Evolutionary conservation across 2,113 vertebrate genomes (phyloP), one percentile per base, ranked within the genome.

Genomic region (Xerus inauris): DNA sequence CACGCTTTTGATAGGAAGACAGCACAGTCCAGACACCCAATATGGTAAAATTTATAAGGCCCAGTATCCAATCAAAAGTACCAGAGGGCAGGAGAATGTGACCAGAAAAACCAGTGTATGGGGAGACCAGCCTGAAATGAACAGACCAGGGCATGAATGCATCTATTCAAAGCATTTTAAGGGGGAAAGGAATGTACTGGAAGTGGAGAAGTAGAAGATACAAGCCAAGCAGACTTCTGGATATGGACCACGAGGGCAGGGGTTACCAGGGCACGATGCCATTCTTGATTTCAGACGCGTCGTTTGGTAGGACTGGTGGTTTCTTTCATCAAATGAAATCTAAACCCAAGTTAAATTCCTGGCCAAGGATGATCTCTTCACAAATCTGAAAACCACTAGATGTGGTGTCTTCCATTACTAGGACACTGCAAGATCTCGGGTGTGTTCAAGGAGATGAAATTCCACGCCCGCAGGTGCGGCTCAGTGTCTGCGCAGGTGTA

Each of bases 321-420:
- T 13, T 30, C 1, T 12, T 38, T 42, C 30, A 26, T 51, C 51
- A 51, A 17, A 3, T 9, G 38, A 40, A 32, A 26, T 42, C 49
- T 13, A 5, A 75, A n/a, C 30, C 28, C 40, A 45, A 16, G 71
- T 45, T 45, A 14, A 22, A 14, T 2, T 28, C 28, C 67, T 35
- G 19, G 35, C 16, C 12, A 9, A 59, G 4, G 35, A n/a, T 10
- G 10, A 5, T 47, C 20, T n/a, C 40, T 17, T 14, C 11, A 9
- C 3, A 14, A 7, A 35, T 30, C 32, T 62, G 30, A 26, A 11
- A 3, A 8, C 26, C 19, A 0, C 20, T 17, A 6, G 54, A 24
- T 26, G 12, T 12, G 9, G 2, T 40, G 20, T 30, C 5, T 40
- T 26, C 5, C 5, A 8, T n/a, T 6, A 11, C n/a, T 14, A n/a